These are phyloP conservation scores for Osmoderma eremita DNA, from an alignment of 2,888 invertebrate genomes.

Conservation along the genomic window DNA sequence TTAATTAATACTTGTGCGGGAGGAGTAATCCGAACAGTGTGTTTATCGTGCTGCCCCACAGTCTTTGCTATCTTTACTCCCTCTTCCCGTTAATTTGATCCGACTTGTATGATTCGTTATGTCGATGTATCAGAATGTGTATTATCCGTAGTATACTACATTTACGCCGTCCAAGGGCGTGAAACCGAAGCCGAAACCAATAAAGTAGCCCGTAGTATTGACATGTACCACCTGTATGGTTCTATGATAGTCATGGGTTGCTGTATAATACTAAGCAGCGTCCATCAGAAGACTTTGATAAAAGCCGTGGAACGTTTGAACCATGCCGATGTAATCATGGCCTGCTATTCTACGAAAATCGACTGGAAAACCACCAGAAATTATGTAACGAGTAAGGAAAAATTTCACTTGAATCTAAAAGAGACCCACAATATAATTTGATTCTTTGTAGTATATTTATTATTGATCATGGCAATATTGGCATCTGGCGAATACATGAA, in stretches of 20 bases:
- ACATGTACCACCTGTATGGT: constrained; percentile 45
- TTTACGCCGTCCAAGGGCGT: constrained; percentile 36
- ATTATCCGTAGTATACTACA: constrained; percentile 42
- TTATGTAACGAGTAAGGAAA: constrained; percentile 34
- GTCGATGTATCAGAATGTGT: too few species aligned
- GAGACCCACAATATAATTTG: too few species aligned
- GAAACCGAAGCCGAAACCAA: constrained; percentile 28
- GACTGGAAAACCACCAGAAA: constrained; percentile 41
- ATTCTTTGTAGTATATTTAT: constrained; percentile 25
- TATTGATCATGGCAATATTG: constrained; percentile 15
- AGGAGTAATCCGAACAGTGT: too few species aligned
- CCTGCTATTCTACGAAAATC: constrained; percentile 21
- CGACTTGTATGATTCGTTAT: too few species aligned
- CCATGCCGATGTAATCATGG: constrained; percentile 34
- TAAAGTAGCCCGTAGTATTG: constrained; percentile 43
- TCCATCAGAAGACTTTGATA: constrained; percentile 38
- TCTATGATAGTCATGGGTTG: constrained; percentile 39
- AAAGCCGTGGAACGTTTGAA: constrained; percentile 38
- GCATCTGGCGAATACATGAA: constrained; percentile 44
- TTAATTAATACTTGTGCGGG: too few species aligned
- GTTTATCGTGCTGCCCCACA: too few species aligned
- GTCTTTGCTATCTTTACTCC: too few species aligned
- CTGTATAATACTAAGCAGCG: constrained; percentile 38
- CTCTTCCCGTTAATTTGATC: too few species aligned
- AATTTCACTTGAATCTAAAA: too few species aligned